Base-by-base conservation (phyloP, 2,888 invertebrate genomes). In the Mesopsocus fuscifrons region DNA sequence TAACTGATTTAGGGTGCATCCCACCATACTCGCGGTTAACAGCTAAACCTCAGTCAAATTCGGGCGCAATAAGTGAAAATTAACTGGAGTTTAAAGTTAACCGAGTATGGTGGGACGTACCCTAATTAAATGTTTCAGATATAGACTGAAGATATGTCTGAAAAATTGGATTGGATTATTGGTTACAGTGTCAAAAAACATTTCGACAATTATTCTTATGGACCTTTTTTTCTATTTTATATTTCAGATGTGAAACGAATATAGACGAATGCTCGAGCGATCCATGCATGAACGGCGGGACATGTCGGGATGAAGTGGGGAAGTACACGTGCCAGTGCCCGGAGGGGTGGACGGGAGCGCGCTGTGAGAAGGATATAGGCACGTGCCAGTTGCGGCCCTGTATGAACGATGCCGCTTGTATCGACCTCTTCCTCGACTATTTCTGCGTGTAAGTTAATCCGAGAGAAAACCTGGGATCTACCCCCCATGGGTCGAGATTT, bases 401-500 rank as follows among this genome's bases (percentile, higher is more conserved):
- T 56, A 83, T 88, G 58, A 95, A 95, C 59, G 83, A 88, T 56
- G 91, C 91, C 15, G 75, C 68, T 34, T 92, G 91, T 59, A 87
- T 92, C 47, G 79, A 91, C 55, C 69, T 91, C 9, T 91, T 91
- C 76, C 79, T 87, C 63, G 87, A 87, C 56, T 88, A 72, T 57
- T 82, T 88, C 74, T 88, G 87, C 57, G 85, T 85, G 74, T 82
- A 75, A 73, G 78, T 76, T 59, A 44, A 16, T 34, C 26, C 26
- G 11, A 26, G 21, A 15, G 32, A 21, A 20, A 9, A 6, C 22
- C 17, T 42, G 11, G 2, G 8, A 32, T 30, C 9, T n/a, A n/a
- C n/a, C n/a, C n/a, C n/a, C n/a, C n/a, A 8, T 13, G 20, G 17
- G 5, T 23, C 8, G 8, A 18, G 3, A 17, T 41, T 32, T 33